A percentile compares a stretch with the other conserved stretches of the same genome.
These are phyloP conservation scores for Antennarius striatus DNA, from an alignment of 2,113 vertebrate species.

Conservation along the genomic window DNA sequence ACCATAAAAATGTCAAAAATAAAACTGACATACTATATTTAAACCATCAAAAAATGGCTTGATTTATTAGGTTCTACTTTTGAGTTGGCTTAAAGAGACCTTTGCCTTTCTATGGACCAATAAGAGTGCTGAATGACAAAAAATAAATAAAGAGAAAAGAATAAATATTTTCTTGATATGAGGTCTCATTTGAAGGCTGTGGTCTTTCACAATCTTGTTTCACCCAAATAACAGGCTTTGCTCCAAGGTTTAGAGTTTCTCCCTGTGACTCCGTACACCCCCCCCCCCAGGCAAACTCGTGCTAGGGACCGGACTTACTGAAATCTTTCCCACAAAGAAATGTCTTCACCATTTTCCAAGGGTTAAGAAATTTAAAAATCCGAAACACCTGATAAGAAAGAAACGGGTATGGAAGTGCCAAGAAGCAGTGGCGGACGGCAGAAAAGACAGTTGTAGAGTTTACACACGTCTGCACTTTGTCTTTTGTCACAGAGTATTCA, in stretches of 20 bases:
- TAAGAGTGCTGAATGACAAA: neutral
- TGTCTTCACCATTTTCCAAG: conserved; percentile 2
- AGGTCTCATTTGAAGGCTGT: conserved; percentile 2
- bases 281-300: neutral
- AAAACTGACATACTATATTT: conserved; percentile 42
- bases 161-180: conserved; percentile 28
- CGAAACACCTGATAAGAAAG: neutral
- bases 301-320: conserved; percentile 1
- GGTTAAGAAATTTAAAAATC: conserved; percentile 1
- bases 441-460: neutral
- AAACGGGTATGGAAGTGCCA: too few relatives aligned
- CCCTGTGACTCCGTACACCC: neutral
- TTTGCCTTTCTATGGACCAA: neutral
- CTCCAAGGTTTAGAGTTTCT: conserved; percentile 40
- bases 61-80: neutral
- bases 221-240: conserved; percentile 27
- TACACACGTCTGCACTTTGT: neutral
- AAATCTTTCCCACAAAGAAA: conserved; percentile 24
- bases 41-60: conserved; percentile 25
- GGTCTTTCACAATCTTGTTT: conserved; percentile 16
- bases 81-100: neutral
- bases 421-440: neutral
- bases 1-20: conserved; percentile 27
- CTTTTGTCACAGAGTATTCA: conserved; percentile 32
- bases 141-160: conserved; percentile 45